These are phyloP conservation scores for Oxygymnocypris stewartii DNA, from an alignment of 2,113 vertebrate genomes.

Conservation along the genomic window DNA sequence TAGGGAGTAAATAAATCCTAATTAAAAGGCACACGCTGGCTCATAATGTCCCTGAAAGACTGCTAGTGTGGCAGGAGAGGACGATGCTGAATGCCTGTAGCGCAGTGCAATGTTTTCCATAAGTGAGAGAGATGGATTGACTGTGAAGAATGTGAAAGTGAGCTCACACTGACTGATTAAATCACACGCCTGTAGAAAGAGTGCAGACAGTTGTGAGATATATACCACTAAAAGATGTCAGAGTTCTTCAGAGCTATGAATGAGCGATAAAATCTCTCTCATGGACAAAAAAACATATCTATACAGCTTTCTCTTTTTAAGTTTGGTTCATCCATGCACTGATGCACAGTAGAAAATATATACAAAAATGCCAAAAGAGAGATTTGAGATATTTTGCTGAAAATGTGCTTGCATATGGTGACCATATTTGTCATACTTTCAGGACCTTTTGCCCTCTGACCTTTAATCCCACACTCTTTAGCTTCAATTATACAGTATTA, in stretches of 20 bases:
- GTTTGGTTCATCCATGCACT: too few species aligned
- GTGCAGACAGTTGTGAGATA: too few species aligned
- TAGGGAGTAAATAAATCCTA: background rate
- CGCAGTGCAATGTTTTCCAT: background rate
- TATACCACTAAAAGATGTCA: background rate
- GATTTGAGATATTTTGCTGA: background rate
- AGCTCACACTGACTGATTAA: background rate
- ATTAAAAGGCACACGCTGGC: background rate
- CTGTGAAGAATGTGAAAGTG: background rate
- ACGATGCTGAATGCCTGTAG: background rate
- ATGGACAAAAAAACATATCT: too few species aligned
- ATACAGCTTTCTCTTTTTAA: too few species aligned
- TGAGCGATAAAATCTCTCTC: too few species aligned
- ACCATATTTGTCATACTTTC: background rate
- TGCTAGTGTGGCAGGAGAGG: background rate
- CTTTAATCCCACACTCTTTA: background rate
- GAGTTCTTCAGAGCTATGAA: too few species aligned
- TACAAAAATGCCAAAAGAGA: background rate
- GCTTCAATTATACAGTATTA: background rate
- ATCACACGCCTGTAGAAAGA: background rate
- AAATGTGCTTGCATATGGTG: background rate
- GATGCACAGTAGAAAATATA: background rate
- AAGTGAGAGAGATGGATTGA: background rate
- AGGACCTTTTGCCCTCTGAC: background rate
- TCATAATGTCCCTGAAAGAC: background rate